Percentiles rank a stretch among this genome's conserved stretches.
Conservation (phyloP, 2,888 invertebrate species). For the Thera britannica region DNA sequence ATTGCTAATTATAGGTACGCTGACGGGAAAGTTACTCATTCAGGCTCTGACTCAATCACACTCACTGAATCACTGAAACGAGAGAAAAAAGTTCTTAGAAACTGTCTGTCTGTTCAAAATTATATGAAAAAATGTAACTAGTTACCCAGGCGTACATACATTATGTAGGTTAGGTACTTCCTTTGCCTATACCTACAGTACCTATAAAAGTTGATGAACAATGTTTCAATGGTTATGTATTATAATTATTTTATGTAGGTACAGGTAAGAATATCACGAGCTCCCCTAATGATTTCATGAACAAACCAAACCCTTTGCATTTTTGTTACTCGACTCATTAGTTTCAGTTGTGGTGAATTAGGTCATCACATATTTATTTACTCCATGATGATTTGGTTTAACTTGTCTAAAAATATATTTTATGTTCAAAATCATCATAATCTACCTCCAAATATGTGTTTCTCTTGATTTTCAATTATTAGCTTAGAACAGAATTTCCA, state of each 20-base stretch:
- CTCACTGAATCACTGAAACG: neutral
- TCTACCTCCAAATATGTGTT: no score
- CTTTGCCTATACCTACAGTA: no score
- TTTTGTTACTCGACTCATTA: neutral
- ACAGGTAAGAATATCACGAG: neutral
- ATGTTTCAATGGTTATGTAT: no score
- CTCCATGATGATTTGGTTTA: neutral
- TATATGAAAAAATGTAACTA: neutral
- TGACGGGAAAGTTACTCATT: conserved; percentile 7
- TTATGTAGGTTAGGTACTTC: no score
- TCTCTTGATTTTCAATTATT: no score
- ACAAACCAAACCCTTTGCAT: neutral
- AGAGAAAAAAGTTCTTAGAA: neutral
- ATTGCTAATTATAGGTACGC: neutral
- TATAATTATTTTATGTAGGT: neutral
- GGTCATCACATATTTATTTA: neutral
- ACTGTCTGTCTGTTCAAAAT: neutral
- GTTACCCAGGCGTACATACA: no score
- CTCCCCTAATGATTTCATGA: neutral
- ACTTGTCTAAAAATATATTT: no score
- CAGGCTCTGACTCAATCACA: neutral
- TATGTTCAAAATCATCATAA: no score
- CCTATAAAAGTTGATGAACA: no score
- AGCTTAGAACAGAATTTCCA: no score
- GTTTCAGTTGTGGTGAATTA: neutral